Evolutionary conservation across 1,140 invertebrate genomes (phyloP).

Genomic region (Nomia melanderi): DNA sequence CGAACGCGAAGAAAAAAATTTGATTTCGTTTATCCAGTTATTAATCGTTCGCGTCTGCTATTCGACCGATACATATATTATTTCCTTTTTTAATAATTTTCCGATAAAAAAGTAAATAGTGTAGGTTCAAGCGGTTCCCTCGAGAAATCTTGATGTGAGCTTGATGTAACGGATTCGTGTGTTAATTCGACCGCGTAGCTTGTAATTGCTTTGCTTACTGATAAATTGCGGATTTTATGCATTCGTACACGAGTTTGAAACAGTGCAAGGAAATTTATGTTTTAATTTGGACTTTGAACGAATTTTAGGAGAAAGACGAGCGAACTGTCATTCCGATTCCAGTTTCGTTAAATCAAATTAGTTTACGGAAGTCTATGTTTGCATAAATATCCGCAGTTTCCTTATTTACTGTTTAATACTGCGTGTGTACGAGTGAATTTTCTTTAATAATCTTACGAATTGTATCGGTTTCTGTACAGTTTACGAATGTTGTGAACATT

Average conservation of each 20-base stretch:
- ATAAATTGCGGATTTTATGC: background rate
- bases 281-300: too few species aligned
- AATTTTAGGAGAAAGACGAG: too few species aligned
- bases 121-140: background rate
- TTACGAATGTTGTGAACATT: slow-evolving; percentile 13
- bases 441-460: background rate
- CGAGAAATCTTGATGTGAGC: background rate
- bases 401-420: background rate
- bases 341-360: too few species aligned
- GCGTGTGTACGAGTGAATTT: slow-evolving; percentile 20
- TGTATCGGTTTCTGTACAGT: background rate
- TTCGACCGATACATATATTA: background rate
- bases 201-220: background rate
- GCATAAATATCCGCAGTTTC: background rate
- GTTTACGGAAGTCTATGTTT: too few species aligned
- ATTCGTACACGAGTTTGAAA: too few species aligned
- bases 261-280: too few species aligned
- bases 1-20: background rate
- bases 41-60: background rate
- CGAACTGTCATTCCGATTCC: too few species aligned
- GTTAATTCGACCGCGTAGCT: background rate
- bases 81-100: background rate
- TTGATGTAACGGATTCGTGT: background rate
- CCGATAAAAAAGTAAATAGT: background rate
- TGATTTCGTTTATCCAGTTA: slow-evolving; percentile 8